Conservation (phyloP, 1,140 invertebrate species). For the Papilio dardanus region DNA sequence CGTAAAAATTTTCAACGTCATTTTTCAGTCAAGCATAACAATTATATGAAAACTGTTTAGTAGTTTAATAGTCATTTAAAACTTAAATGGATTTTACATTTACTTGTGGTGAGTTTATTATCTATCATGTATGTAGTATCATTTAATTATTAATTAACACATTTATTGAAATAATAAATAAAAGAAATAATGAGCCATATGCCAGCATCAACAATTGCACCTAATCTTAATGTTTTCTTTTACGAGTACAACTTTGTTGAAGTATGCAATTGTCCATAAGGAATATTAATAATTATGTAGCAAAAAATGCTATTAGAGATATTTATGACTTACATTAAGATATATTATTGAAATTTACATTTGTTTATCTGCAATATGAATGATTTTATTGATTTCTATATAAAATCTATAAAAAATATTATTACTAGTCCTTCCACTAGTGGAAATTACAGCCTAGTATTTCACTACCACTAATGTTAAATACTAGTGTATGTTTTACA, state of each 20-base stretch:
- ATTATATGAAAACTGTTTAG: slow-evolving; percentile 50
- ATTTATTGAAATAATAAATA: neutral
- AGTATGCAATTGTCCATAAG: neutral
- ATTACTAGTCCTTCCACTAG: too few relatives aligned
- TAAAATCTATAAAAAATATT: neutral
- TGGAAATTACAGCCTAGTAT: too few relatives aligned
- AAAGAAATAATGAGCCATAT: slow-evolving; percentile 11
- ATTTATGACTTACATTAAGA: neutral
- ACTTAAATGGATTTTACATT: slow-evolving; percentile 64
- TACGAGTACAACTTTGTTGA: neutral
- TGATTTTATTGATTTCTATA: neutral
- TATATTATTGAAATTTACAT: neutral
- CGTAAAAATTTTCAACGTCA: slow-evolving; percentile 49
- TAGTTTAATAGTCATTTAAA: slow-evolving; percentile 46
- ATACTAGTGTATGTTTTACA: too few relatives aligned
- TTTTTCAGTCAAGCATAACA: slow-evolving; percentile 73
- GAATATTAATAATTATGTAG: neutral
- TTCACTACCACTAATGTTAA: too few relatives aligned
- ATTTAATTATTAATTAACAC: neutral
- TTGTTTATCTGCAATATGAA: neutral
- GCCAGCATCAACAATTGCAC: neutral
- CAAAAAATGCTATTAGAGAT: neutral
- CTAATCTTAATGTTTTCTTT: slow-evolving; percentile 7
- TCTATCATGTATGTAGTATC: slow-evolving; percentile 14
- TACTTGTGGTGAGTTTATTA: slow-evolving; percentile 62